These are phyloP conservation scores for Chelidonichthys spinosus DNA, from an alignment of 2,797 vertebrate species.

Conservation along the genomic window DNA sequence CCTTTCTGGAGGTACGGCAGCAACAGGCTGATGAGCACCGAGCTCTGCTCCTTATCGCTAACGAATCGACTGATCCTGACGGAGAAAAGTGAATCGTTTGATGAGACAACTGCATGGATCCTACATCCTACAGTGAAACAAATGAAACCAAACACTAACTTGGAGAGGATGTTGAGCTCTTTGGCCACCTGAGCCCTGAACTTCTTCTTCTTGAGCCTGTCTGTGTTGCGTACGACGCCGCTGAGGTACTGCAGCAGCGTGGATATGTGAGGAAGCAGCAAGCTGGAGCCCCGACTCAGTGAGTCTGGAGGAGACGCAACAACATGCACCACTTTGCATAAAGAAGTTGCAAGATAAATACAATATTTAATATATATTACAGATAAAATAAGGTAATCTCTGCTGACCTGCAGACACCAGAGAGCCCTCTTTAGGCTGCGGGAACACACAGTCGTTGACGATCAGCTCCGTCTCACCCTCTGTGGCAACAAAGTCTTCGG, in stretches of 20 bases:
- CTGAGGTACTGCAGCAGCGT: conserved; percentile 92
- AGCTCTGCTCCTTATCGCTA: conserved; percentile 92
- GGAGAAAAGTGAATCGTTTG: not conserved
- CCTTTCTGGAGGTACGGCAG: conserved; percentile 91
- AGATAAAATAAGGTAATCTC: not conserved
- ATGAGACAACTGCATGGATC: not conserved
- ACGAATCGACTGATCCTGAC: conserved; percentile 94
- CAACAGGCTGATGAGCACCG: conserved; percentile 90
- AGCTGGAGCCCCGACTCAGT: conserved; percentile 84
- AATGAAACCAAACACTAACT: conserved; percentile 82
- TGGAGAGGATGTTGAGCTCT: conserved; percentile 97
- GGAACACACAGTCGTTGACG: conserved; percentile 80
- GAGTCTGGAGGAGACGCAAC: conserved; percentile 76
- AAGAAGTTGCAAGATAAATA: not conserved
- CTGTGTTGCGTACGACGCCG: conserved; percentile 85
- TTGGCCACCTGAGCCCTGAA: conserved; percentile 91
- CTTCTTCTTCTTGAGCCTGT: conserved; percentile 92
- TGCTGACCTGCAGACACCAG: conserved; percentile 79
- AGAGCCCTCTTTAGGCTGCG: conserved; percentile 63
- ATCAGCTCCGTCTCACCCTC: conserved; percentile 80
- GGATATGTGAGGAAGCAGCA: conserved; percentile 92
- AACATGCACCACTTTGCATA: not conserved
- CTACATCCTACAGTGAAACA: not conserved
- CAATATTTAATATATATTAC: too few relatives aligned
- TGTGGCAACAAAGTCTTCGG: conserved; percentile 87